Base-by-base conservation (phyloP, 2,113 vertebrate genomes). In the Brevimyrus niger region DNA sequence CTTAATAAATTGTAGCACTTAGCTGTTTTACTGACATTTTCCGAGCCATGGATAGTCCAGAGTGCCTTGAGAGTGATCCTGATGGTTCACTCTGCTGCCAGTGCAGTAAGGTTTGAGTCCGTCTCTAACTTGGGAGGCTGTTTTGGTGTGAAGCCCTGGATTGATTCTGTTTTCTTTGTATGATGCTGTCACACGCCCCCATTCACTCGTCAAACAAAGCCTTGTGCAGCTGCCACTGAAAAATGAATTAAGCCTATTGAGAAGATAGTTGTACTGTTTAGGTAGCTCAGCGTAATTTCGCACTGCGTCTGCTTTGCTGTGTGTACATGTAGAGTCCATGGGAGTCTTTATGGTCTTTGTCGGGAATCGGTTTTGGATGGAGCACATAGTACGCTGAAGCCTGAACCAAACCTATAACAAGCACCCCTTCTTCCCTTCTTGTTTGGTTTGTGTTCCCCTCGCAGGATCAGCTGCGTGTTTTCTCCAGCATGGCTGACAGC, bases 51-150 rank as follows among this genome's bases (percentile, higher is more conserved):
- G 83, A 46, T 47, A 47, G 61, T 90, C 61, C 48, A 42, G 86
- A 89, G 90, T 91, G 91, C 88, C 91, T 91, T 91, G 47, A 51
- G 65, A 87, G 76, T 19, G 73, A 89, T 82, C 86, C 84, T 87
- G 8, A 73, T 51, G 21, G n/a, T 51, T 69, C 55, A 21, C 27
- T 88, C 27, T 38, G 87, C n/a, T 61, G 11, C 13, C 21, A 58
- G n/a, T 90, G 90, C 90, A 91, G 87, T 88, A 80, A 88, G 48
- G 47, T 15, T 27, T 35, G 10, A 42, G 17, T 65, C 55, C 9
- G 27, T n/a, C 89, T 76, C 6, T 82, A 31, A 80, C 27, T 35
- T 44, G 15, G 19, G 48, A 80, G 21, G 21, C 42, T 82, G 73
- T 80, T 86, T 86, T 61, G 35, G 11, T 38, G 46, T 51, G 85